These are phyloP conservation scores for Fulica atra DNA, from an alignment of 2,113 vertebrate species.

Conservation along the genomic window DNA sequence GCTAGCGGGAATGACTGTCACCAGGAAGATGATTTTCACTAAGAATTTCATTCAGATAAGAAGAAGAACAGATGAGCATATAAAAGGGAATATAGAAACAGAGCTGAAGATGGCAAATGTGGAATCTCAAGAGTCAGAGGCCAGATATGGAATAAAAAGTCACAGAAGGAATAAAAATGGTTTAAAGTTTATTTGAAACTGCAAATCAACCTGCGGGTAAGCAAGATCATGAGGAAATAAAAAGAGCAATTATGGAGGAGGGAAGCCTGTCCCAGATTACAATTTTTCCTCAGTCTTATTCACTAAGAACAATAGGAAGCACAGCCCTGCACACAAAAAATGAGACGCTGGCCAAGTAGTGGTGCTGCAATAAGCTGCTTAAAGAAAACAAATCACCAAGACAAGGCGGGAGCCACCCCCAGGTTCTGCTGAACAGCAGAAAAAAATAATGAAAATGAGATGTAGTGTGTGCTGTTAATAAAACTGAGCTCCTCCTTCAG, in stretches of 20 bases:
- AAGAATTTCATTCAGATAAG: background rate
- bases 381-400: background rate
- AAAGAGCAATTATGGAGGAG: background rate
- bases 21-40: background rate
- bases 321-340: background rate
- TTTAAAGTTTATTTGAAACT: background rate
- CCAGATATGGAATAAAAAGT: background rate
- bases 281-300: background rate
- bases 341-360: background rate
- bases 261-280: background rate
- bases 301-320: background rate
- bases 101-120: background rate
- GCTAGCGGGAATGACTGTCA: background rate
- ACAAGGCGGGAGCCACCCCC: background rate
- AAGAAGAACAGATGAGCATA: background rate
- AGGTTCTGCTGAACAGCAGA: background rate
- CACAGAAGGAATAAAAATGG: background rate
- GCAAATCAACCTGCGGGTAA: background rate
- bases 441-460: too few species aligned
- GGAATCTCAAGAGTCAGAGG: background rate
- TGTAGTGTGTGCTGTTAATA: background rate
- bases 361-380: background rate
- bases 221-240: background rate
- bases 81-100: background rate
- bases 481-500: background rate